Conservation (phyloP, 2,888 invertebrate species). For the Dasypogon diadema region DNA sequence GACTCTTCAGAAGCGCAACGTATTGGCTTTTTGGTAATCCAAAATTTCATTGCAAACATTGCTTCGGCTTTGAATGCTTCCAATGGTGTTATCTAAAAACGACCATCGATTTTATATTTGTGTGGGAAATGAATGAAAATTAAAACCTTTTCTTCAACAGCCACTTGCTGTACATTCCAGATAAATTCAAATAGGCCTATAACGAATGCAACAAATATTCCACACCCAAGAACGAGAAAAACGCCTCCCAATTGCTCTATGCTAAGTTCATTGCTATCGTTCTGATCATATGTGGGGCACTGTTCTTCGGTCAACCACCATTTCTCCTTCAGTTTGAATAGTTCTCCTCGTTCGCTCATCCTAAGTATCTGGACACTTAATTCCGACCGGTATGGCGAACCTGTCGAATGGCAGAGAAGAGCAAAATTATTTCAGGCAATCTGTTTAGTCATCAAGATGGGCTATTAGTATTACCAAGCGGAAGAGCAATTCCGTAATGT, state of each 20-base stretch:
- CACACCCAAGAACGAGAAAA: constrained; percentile 84
- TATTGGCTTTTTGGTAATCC: constrained; percentile 80
- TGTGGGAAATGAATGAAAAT: neutral
- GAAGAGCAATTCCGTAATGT: constrained; percentile 94
- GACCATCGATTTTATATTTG: constrained; percentile 36
- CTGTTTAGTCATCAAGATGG: no score
- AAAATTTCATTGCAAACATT: constrained; percentile 79
- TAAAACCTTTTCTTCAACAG: constrained; percentile 79
- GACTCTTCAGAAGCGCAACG: constrained; percentile 57
- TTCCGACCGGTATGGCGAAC: constrained; percentile 80
- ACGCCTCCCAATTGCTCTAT: constrained; percentile 87
- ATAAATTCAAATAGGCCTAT: constrained; percentile 87
- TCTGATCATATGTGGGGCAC: constrained; percentile 45
- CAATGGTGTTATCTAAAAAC: constrained; percentile 74
- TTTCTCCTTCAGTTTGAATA: constrained; percentile 84
- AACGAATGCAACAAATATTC: constrained; percentile 78
- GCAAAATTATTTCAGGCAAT: no score
- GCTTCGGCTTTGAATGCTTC: constrained; percentile 80
- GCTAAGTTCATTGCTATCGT: constrained; percentile 62
- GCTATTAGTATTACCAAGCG: constrained; percentile 79
- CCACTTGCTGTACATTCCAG: constrained; percentile 84
- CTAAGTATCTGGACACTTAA: constrained; percentile 90
- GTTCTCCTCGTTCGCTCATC: constrained; percentile 88
- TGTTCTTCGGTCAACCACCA: constrained; percentile 79
- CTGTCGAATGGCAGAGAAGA: no score